Percentiles rank a stretch among this genome's conserved stretches.
These are phyloP conservation scores for Epizoanthus stellaris DNA, from an alignment of 92 coral and sea anemone species.

Conservation along the genomic window DNA sequence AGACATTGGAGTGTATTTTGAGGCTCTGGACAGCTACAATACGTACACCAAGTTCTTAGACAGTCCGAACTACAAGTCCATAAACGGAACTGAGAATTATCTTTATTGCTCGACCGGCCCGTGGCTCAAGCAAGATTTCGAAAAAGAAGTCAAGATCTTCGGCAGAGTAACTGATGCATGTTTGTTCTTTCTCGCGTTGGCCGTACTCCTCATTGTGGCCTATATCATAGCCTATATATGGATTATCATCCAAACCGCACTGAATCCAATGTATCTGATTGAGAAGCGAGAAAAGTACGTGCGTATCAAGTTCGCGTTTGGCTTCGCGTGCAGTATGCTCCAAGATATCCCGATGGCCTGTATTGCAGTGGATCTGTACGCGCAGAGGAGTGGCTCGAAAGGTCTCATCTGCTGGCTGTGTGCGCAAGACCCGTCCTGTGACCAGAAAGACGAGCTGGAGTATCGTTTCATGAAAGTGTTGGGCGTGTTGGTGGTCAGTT, in stretches of 20 bases:
- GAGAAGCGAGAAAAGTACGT: conserved; percentile 67
- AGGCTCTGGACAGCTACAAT: conserved; percentile 61
- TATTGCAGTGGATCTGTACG: conserved; percentile 68
- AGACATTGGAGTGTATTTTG: conserved; percentile 69
- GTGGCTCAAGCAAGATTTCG: conserved; percentile 67
- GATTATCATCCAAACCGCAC: conserved; percentile 58
- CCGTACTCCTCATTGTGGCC: conserved; percentile 53
- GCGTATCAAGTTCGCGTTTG: conserved; percentile 73
- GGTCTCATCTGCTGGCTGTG: conserved; percentile 83
- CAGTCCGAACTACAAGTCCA: conserved; percentile 27
- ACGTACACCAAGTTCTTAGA: conserved; percentile 53
- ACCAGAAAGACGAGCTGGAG: conserved; percentile 60
- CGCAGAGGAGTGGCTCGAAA: conserved; percentile 66
- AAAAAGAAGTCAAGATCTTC: conserved; percentile 64
- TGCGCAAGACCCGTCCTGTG: conserved; percentile 63
- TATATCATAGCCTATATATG: conserved; percentile 58
- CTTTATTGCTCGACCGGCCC: conserved; percentile 77
- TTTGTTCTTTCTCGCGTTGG: conserved; percentile 69
- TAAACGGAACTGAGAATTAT: conserved; percentile 57
- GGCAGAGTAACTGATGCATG: conserved; percentile 62
- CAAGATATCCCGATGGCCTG: conserved; percentile 83
- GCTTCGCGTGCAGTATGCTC: conserved; percentile 75
- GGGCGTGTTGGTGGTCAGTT: conserved; percentile 60
- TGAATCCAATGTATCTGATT: conserved; percentile 51
- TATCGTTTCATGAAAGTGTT: conserved; percentile 56